Evolutionary conservation across 2,888 invertebrate genomes (phyloP).

Genomic region (Pristionchus fissidentatus): DNA sequence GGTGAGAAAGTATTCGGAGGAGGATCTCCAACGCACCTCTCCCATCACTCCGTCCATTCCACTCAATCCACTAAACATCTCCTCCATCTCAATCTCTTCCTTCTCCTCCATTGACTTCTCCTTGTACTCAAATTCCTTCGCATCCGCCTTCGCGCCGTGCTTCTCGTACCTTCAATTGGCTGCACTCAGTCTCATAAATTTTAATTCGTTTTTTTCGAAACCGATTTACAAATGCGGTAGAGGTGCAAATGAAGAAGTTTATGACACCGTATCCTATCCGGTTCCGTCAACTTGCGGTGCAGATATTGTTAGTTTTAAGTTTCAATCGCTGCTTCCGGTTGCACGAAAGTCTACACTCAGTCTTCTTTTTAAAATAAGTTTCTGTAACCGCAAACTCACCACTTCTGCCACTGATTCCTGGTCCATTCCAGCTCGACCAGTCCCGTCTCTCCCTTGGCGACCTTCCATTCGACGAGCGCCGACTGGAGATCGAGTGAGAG

Average conservation of each 20-base stretch:
- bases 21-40: conserved; percentile 12
- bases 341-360: no score
- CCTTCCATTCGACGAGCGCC: conserved; percentile 52
- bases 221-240: no score
- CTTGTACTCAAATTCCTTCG: conserved; percentile 66
- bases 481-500: conserved; percentile 60
- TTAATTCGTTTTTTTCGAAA: background rate
- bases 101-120: conserved; percentile 66
- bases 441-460: conserved; percentile 45
- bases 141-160: conserved; percentile 57
- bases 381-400: conserved; percentile 48
- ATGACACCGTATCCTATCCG: no score
- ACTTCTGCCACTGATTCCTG: conserved; percentile 63
- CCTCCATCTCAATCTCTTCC: conserved; percentile 55
- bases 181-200: background rate
- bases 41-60: background rate
- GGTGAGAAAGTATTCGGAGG: no score
- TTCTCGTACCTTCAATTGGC: conserved; percentile 58
- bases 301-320: no score
- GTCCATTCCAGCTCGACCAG: conserved; percentile 59
- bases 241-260: no score
- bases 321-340: no score
- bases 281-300: no score
- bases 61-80: conserved; percentile 27
- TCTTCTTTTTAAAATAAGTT: no score